Base-by-base conservation (phyloP, 2,797 vertebrate species). In the Ctenopoma multispine region DNA sequence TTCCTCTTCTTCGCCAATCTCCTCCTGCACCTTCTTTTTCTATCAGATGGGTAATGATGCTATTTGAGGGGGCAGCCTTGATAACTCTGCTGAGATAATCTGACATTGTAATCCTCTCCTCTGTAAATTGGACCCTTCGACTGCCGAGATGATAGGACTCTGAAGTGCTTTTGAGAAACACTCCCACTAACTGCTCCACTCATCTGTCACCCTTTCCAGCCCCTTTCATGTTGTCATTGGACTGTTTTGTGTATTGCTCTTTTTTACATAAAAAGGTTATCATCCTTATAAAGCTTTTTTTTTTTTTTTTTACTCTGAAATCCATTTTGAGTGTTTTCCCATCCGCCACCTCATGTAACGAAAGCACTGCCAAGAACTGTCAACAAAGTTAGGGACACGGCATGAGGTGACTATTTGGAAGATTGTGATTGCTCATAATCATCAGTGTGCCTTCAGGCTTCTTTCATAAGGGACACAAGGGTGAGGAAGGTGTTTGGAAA, bases 41-140 rank as follows among this genome's bases (percentile, higher is more conserved):
- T 50, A 50, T 50, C 57, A 72, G 43, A 73, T 24, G 75, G 77
- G 71, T 77, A 77, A 84, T 77, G 82, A 70, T 63, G 69, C 63
- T 83, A 38, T 85, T 75, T 75, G 61, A 69, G 66, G 69, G 47
- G 69, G 43, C 65, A 36, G 71, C 20, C 70, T 58, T 76, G 69
- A 82, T 83, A 69, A 72, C 73, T 75, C 82, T n/a, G 57, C 69
- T 18, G 66, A 67, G 72, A 88, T 85, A 85, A 89, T 89, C 88
- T 86, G 73, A 1, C 12, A 24, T 49, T 76, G 74, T 87, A 82
- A 87, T 90, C 86, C 78, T 80, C 67, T 82, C 63, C 24, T 76
- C 77, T 82, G 79, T 89, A 84, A 90, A 89, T 84, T 85, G 77
- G 66, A 38, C 77, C 59, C 54, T 80, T 80, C 20, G 13, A 54